A percentile compares a stretch with the other conserved stretches of the same genome.
These are phyloP conservation scores for Macrotus californicus DNA, from an alignment of 2,113 vertebrate species.

Conservation along the genomic window DNA sequence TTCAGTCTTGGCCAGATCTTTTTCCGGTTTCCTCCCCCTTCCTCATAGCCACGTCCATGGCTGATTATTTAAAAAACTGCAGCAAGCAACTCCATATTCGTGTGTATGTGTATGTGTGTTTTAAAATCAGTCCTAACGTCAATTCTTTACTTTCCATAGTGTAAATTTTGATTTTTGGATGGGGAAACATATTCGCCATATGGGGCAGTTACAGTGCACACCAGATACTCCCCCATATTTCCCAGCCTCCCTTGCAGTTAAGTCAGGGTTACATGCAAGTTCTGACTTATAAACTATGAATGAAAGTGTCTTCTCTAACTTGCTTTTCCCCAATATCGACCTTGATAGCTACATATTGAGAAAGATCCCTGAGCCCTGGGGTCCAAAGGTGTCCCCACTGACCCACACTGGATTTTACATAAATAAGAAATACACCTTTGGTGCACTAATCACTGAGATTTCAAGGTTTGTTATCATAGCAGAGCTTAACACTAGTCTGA, in stretches of 20 bases:
- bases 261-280: neutral
- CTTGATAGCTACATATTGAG: neutral
- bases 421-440: neutral
- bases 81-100: neutral
- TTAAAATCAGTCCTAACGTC: neutral
- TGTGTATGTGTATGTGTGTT: neutral
- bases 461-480: neutral
- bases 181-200: neutral
- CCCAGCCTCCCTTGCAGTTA: neutral
- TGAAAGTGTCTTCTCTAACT: neutral
- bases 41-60: neutral
- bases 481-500: neutral
- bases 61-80: neutral
- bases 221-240: neutral
- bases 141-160: neutral
- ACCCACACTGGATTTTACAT: neutral
- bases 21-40: neutral
- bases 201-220: neutral
- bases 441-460: neutral
- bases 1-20: neutral
- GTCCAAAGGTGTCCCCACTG: neutral
- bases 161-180: neutral
- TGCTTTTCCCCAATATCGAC: neutral
- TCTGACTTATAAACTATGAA: neutral
- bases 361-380: neutral